Conservation (phyloP, 2,888 invertebrate genomes). For the Ptycholaimellus sp. region DNA sequence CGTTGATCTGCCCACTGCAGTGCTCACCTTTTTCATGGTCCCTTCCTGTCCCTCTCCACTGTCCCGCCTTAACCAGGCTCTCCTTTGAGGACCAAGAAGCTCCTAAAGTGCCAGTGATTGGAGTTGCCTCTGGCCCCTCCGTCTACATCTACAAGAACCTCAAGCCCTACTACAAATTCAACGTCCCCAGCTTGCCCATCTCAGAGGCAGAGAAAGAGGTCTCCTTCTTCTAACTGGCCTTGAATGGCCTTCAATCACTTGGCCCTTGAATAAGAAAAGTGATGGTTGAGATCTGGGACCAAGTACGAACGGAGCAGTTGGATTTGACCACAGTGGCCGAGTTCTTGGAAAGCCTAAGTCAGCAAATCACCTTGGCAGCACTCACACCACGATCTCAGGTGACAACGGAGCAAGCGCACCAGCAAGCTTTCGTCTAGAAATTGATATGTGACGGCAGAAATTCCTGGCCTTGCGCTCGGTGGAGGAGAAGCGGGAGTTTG, state of each 20-base stretch:
- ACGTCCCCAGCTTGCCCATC: conserved; percentile 50
- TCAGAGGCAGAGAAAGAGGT: conserved; percentile 40
- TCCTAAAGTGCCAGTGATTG: conserved; percentile 40
- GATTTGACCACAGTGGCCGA: conserved; percentile 3
- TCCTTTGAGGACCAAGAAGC: conserved; percentile 6
- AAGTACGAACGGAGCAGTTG: conserved; percentile 3
- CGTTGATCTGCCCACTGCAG: conserved; percentile 55
- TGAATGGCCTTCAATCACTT: too few species aligned
- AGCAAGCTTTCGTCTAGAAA: too few species aligned
- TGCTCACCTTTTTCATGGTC: conserved; percentile 61
- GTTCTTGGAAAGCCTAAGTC: conserved; percentile 5
- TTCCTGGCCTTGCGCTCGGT: conserved; percentile 16
- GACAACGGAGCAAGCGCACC: too few species aligned
- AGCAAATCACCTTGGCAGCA: too few species aligned
- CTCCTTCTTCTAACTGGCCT: not conserved
- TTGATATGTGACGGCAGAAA: conserved; percentile 5
- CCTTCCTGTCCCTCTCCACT: too few species aligned
- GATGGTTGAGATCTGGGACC: too few species aligned
- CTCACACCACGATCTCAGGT: too few species aligned
- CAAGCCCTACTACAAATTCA: conserved; percentile 74
- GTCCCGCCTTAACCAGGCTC: not conserved
- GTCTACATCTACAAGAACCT: conserved; percentile 74
- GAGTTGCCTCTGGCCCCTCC: conserved; percentile 63
- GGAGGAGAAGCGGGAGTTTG: conserved; percentile 33
- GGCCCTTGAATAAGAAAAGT: too few species aligned